Conservation (phyloP, 2,113 vertebrate species). For the Himantopus leucocephalus region DNA sequence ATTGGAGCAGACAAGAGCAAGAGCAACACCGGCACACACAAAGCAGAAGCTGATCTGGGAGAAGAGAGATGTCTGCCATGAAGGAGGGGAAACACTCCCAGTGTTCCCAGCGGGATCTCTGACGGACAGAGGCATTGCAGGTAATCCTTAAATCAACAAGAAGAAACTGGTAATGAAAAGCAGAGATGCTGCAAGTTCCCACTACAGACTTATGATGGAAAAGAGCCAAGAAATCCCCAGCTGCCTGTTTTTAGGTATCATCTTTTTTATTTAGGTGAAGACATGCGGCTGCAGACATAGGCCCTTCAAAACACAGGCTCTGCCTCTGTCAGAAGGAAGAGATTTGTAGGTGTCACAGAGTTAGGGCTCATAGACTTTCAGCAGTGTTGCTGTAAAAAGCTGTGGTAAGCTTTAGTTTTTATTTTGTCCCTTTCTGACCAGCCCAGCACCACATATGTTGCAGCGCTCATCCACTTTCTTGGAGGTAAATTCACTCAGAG, state of each 20-base stretch:
- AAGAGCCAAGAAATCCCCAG: neutral
- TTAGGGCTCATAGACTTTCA: neutral
- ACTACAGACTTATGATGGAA: neutral
- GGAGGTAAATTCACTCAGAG: neutral
- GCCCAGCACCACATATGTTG: neutral
- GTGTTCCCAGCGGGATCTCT: neutral
- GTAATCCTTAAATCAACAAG: neutral
- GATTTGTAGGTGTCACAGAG: neutral
- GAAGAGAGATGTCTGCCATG: neutral
- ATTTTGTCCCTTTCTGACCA: neutral
- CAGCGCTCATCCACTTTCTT: neutral
- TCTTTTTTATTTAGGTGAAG: neutral
- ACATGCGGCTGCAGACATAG: neutral
- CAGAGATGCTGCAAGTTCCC: neutral
- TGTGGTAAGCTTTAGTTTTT: neutral
- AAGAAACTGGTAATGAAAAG: neutral
- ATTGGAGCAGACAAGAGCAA: neutral
- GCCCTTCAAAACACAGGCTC: neutral
- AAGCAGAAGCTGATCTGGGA: neutral
- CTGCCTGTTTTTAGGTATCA: neutral
- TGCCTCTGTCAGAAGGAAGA: neutral
- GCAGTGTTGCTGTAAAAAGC: neutral
- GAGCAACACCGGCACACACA: neutral
- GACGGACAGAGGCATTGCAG: neutral
- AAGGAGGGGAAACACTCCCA: neutral